Conservation (phyloP, 1,140 invertebrate genomes). For the Ceratoteleas bidentatus region DNA sequence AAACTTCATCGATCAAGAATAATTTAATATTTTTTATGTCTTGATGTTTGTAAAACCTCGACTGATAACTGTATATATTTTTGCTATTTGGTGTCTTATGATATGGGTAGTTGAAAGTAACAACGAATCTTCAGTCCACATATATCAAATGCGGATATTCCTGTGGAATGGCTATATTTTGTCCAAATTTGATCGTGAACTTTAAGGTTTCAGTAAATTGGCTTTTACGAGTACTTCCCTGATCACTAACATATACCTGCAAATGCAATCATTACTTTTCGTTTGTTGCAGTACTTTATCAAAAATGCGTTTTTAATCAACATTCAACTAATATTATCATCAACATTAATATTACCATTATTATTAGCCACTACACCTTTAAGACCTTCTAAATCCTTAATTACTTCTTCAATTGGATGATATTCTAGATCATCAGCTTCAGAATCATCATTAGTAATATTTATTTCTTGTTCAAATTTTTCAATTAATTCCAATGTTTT, state of each 20-base stretch:
- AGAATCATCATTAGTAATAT: constrained; percentile 23
- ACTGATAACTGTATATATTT: constrained; percentile 49
- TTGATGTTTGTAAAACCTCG: constrained; percentile 32
- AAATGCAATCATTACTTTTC: constrained; percentile 2
- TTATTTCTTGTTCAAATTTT: constrained; percentile 29
- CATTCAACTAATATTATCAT: constrained; percentile 63
- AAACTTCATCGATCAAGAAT: constrained; percentile 47
- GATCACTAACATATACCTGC: not conserved
- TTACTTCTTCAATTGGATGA: constrained; percentile 41
- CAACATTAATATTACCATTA: constrained; percentile 20
- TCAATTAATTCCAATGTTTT: constrained; percentile 43
- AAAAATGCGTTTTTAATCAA: constrained; percentile 61
- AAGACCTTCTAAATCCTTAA: constrained; percentile 59
- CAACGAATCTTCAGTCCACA: not conserved
- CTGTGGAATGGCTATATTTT: constrained; percentile 5
- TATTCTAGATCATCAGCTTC: constrained; percentile 10
- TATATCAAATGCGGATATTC: constrained; percentile 2
- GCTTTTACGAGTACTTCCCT: constrained; percentile 5
- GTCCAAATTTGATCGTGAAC: not conserved
- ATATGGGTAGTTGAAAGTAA: constrained; percentile 10
- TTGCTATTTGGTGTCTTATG: constrained; percentile 42
- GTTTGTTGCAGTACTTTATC: constrained; percentile 34
- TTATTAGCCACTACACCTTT: constrained; percentile 5
- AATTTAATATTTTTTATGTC: constrained; percentile 32
- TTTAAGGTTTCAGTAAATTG: not conserved